Base-by-base conservation (phyloP, 2,113 vertebrate genomes). In the Xiphorhynchus elegans region DNA sequence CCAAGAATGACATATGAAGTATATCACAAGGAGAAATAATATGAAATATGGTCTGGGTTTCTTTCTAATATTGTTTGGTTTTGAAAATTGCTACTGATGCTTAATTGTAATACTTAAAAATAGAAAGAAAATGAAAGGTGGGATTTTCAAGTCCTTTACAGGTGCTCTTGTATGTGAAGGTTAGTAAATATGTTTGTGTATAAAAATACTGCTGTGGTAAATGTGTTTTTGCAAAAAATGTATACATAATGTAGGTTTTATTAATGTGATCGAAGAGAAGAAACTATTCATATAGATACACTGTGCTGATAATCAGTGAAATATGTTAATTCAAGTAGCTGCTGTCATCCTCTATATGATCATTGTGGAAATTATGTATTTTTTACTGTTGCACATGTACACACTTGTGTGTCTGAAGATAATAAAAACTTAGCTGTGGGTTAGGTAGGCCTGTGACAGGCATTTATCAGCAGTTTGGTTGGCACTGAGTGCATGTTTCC, bases 401-500 rank as follows among this genome's bases (percentile, higher is more conserved):
- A 16, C 42, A 31, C 19, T 33, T 44, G 29, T 64, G 28, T 50
- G 40, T 40, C 7, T 55, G 35, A 26, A 23, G 58, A 67, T 10
- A 63, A 15, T 10, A 37, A 70, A n/a, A 60, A 55, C 37, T 46
- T 11, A 1, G 6, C 17, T 46, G 35, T 33, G n/a, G 37, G 47
- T 74, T n/a, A 75, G 40, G 28, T 31, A 52, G 55, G 21, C 40
- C 67, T 50, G 53, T 47, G 64, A n/a, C 64, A 58, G 52, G 20
- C 26, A 42, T n/a, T 3, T 1, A 17, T 49, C 35, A 21, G 46
- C 26, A 33, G 23, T 9, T 81, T 28, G 31, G 11, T 14, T 59
- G 42, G 55, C 47, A 73, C 1, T 7, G n/a, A 42, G 23, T 13
- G 18, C 1, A 0, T 39, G 6, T 50, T 69, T 82, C 59, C 3